Conservation (phyloP, 2,797 vertebrate genomes). For the Xiphophorus birchmanni region DNA sequence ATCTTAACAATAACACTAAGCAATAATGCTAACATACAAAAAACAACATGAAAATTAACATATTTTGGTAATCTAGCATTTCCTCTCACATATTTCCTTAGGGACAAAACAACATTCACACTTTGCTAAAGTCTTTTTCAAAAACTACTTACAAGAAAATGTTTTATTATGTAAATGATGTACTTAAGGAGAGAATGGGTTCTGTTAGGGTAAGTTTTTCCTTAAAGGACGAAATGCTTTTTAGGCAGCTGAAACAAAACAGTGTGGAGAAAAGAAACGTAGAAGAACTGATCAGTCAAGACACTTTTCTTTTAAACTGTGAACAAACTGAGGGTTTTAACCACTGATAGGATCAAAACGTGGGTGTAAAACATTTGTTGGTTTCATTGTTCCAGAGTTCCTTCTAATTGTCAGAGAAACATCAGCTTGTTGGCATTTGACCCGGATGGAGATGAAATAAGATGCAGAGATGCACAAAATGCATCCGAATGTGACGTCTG, state of each 20-base stretch:
- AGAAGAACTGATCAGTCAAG: not conserved
- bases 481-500: slow-evolving; percentile 16
- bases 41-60: not conserved
- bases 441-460: slow-evolving; percentile 44
- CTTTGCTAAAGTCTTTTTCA: not conserved
- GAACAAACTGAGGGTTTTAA: not conserved
- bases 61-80: not conserved
- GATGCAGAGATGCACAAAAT: slow-evolving; percentile 34
- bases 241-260: not conserved
- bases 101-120: not conserved
- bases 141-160: not conserved
- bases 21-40: not conserved
- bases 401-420: slow-evolving; percentile 46
- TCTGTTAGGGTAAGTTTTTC: not conserved
- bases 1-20: not conserved
- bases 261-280: not conserved
- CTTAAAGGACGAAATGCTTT: not conserved
- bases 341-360: not conserved
- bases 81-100: not conserved
- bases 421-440: slow-evolving; percentile 47
- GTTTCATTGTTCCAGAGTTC: slow-evolving; percentile 31
- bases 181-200: not conserved
- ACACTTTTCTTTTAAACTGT: not conserved
- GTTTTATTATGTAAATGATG: not conserved
- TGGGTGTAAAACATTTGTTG: not conserved